Percentiles rank a stretch among this genome's conserved stretches.
Conservation (phyloP, 2,797 vertebrate genomes). For the Gouania willdenowi region DNA sequence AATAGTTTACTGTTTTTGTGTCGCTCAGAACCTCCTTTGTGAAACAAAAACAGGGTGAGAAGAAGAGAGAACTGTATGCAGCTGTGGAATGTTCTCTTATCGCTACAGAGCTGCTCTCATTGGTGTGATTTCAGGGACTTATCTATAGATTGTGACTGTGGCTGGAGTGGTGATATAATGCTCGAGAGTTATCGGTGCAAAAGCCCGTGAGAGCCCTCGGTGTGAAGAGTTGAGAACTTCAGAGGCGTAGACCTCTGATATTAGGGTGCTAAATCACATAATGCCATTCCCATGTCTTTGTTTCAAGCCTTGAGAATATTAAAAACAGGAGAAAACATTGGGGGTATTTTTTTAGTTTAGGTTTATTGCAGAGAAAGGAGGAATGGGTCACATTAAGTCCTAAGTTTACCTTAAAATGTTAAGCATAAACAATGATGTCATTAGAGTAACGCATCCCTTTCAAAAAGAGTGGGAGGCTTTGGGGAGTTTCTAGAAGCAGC, state of each 20-base stretch:
- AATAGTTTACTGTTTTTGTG: background rate
- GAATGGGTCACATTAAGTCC: constrained; percentile 9
- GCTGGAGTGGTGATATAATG: constrained; percentile 49
- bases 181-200: constrained; percentile 14
- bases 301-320: constrained; percentile 14
- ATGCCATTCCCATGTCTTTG: constrained; percentile 10
- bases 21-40: too few species aligned
- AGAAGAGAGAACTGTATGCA: constrained; percentile 12
- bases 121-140: constrained; percentile 43
- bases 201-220: constrained; percentile 24
- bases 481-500: constrained; percentile 1
- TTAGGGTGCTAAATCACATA: constrained; percentile 12
- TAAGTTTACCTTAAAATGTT: constrained; percentile 12
- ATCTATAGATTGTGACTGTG: constrained; percentile 48
- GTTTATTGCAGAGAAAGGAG: constrained; percentile 10
- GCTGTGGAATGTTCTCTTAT: constrained; percentile 63
- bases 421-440: constrained; percentile 5
- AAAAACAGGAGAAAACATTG: constrained; percentile 2
- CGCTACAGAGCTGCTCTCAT: constrained; percentile 45
- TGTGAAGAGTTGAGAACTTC: constrained; percentile 28
- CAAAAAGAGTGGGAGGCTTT: constrained; percentile 36
- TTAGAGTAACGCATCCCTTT: constrained; percentile 3
- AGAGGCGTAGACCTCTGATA: constrained; percentile 25
- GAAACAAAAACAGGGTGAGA: background rate
- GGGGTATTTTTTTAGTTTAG: constrained; percentile 17